These are phyloP conservation scores for Incurvaria masculella DNA, from an alignment of 2,888 invertebrate genomes.

Conservation along the genomic window DNA sequence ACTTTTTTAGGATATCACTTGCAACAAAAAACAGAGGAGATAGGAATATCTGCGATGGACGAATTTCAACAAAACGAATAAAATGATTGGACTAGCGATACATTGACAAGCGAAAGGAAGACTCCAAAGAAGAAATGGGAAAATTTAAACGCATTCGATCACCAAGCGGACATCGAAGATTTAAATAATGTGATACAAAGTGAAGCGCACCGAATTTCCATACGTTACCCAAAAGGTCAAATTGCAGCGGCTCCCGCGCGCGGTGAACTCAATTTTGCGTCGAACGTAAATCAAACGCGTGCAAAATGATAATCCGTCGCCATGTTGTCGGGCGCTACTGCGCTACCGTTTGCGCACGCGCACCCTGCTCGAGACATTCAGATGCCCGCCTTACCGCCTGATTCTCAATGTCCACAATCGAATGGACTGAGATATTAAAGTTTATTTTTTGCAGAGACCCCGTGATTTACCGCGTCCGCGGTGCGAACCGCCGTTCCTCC, in stretches of 20 bases:
- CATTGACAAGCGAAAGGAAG: no score
- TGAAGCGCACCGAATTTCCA: neutral
- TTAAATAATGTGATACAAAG: neutral
- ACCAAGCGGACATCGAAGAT: neutral
- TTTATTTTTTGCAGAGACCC: neutral
- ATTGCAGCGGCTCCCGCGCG: neutral
- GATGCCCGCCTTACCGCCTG: neutral
- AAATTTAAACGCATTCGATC: no score
- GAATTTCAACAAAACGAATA: no score
- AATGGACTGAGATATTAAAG: neutral
- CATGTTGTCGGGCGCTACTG: neutral
- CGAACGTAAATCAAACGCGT: neutral
- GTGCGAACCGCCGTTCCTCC: neutral
- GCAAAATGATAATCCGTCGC: neutral
- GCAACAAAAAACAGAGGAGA: no score
- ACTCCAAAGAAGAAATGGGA: no score
- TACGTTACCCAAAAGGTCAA: neutral
- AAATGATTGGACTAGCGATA: no score
- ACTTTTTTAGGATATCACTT: no score
- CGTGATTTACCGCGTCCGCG: neutral
- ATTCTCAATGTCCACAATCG: neutral
- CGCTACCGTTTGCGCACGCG: neutral
- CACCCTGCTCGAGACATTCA: neutral
- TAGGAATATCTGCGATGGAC: no score
- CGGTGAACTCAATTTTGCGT: neutral